Conservation (phyloP, 1,140 invertebrate species). For the Tetramorium parvispinum region DNA sequence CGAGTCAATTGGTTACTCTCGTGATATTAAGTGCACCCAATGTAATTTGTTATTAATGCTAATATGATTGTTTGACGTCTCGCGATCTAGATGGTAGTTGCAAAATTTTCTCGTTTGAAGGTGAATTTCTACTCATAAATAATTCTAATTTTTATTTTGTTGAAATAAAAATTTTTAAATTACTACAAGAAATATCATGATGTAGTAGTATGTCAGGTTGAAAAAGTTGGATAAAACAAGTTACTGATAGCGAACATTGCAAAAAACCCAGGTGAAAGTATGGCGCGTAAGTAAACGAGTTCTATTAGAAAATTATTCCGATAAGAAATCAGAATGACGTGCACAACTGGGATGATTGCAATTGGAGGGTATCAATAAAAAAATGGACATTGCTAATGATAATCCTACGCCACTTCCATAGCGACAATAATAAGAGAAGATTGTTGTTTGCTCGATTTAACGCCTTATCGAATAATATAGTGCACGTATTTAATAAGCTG, state of each 20-base stretch:
- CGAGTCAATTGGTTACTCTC: conserved; percentile 32
- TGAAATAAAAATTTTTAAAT: background rate
- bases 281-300: conserved; percentile 2
- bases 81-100: background rate
- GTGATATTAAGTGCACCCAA: background rate
- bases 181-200: background rate
- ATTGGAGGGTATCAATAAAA: conserved; percentile 8
- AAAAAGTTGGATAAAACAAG: conserved; percentile 4
- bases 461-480: conserved; percentile 13
- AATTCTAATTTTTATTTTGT: background rate
- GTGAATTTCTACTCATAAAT: background rate
- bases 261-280: conserved; percentile 63
- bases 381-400: background rate
- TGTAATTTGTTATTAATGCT: conserved; percentile 11
- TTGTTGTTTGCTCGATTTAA: conserved; percentile 18
- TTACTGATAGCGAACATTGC: background rate
- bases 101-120: background rate
- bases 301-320: conserved; percentile 57
- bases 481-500: conserved; percentile 28
- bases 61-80: background rate
- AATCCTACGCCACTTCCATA: background rate
- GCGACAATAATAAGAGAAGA: conserved; percentile 36
- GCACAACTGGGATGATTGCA: background rate
- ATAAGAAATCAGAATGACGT: conserved; percentile 1
- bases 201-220: background rate